Evolutionary conservation across 92 coral and sea anemone genomes (phyloP), one percentile per base, ranked within the genome.

Genomic region (Scolanthus callimorphus): DNA sequence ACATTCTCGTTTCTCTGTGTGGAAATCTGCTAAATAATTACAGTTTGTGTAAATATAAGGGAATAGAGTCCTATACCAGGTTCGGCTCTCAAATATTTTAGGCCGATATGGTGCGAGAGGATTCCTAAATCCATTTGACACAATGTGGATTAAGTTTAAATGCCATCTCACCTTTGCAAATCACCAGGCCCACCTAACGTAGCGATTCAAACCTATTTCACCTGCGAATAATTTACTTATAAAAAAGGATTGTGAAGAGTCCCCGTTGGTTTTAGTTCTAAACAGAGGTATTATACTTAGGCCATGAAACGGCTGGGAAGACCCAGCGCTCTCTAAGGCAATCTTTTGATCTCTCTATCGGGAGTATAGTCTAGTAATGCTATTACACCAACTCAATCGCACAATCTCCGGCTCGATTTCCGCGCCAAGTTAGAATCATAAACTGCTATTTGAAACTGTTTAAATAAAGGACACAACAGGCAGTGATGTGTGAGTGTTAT

Each of bases 1-100:
- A 67, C 77, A 72, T 67, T 55, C 57, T 20, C 21, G 19, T 62
- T 22, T 12, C 27, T 65, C 43, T 9, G 6, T 10, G 4, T 4
- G 13, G 28, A 67, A 19, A 59, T 52, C 74, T 67, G 44, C 57
- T 17, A 19, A 56, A 68, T 57, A 68, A 68, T 68, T 38, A 68
- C 27, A 55, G 28, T 55, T 55, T 44, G 54, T 68, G 75, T 57
- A 50, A 57, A 68, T 55, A 66, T 31, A 53, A 43, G 17, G 27
- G 41, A 29, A 31, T 24, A 41, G 54, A 39, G 44, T 53, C 49
- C 37, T 52, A 51, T 49, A 37, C 26, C 62, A 51, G 62, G 28
- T 56, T 39, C 62, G 8, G 31, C 25, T 56, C 31, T 66, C 60
- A 66, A 66, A 60, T 49, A 59, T 46, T 34, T 66, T 56, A 51